These are phyloP conservation scores for Teleogryllus oceanicus DNA, from an alignment of 2,888 invertebrate genomes.

Conservation along the genomic window DNA sequence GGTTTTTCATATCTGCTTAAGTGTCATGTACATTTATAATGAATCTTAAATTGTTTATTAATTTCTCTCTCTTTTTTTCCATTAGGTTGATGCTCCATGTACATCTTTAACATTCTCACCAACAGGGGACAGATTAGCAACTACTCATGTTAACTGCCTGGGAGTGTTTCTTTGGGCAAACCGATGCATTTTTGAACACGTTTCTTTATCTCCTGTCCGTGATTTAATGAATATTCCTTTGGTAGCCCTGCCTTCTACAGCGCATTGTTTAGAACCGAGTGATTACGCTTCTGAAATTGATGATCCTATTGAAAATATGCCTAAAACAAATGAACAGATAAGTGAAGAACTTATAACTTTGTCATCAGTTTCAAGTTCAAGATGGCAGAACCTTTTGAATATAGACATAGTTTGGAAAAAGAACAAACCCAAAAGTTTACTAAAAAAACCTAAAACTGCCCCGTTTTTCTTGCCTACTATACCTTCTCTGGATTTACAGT, in stretches of 20 bases:
- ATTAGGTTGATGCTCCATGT: conserved; percentile 72
- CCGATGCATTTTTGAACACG: conserved; percentile 73
- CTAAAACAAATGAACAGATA: conserved; percentile 73
- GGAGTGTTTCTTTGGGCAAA: conserved; percentile 96
- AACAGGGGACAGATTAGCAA: conserved; percentile 84
- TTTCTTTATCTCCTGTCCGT: conserved; percentile 70
- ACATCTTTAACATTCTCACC: conserved; percentile 85
- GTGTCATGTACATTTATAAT: background rate
- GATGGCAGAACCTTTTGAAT: conserved; percentile 88
- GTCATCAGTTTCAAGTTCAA: conserved; percentile 77
- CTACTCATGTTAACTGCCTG: conserved; percentile 80
- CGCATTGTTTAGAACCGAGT: conserved; percentile 39
- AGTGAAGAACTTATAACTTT: conserved; percentile 74
- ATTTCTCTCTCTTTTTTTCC: conserved; percentile 32
- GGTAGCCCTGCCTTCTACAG: conserved; percentile 42
- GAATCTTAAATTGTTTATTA: too few relatives aligned
- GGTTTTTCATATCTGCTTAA: too few relatives aligned
- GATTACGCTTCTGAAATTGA: conserved; percentile 40
- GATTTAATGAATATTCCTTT: conserved; percentile 43
- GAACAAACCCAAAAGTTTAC: conserved; percentile 84
- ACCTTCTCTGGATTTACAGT: conserved; percentile 75
- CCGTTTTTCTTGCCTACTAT: conserved; percentile 96
- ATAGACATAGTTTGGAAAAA: conserved; percentile 77
- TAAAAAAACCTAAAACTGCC: conserved; percentile 79
- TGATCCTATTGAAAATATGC: conserved; percentile 42